These are phyloP conservation scores for Eupristina koningsbergeri DNA, from an alignment of 1,140 invertebrate species.

Conservation along the genomic window DNA sequence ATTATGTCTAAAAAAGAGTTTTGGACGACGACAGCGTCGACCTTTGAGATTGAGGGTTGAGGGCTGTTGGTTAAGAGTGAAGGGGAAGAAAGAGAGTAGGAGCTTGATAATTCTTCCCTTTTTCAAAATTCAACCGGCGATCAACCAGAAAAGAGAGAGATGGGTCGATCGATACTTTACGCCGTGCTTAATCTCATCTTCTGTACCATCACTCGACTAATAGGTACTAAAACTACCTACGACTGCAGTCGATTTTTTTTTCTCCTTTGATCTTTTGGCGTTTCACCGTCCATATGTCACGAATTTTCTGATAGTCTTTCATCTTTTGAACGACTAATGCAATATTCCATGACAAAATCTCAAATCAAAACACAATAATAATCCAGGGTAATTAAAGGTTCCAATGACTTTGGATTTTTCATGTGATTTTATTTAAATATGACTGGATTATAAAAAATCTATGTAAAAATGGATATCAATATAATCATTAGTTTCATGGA, in stretches of 20 bases:
- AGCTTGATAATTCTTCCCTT: slow-evolving; percentile 62
- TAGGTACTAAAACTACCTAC: background rate
- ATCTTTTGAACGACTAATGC: background rate
- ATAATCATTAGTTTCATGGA: no score
- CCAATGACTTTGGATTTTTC: no score
- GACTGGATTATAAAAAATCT: no score
- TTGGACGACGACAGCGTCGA: no score
- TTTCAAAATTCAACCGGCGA: slow-evolving; percentile 57
- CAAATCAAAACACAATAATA: no score
- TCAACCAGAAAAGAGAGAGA: slow-evolving; percentile 34
- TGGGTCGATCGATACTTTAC: slow-evolving; percentile 51
- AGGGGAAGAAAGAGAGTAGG: no score
- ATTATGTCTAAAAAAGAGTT: slow-evolving; percentile 31
- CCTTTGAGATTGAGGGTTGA: no score
- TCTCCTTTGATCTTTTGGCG: background rate
- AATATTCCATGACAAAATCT: background rate
- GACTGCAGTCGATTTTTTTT: background rate
- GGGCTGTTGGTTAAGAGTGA: no score
- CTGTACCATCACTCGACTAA: background rate
- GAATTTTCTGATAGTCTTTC: background rate
- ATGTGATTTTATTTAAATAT: no score
- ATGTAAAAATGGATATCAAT: no score
- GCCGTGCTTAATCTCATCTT: slow-evolving; percentile 55
- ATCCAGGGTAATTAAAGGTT: no score
- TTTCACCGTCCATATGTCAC: no score